Evolutionary conservation across 1,140 invertebrate genomes (phyloP).

Genomic region (Myzus persicae): DNA sequence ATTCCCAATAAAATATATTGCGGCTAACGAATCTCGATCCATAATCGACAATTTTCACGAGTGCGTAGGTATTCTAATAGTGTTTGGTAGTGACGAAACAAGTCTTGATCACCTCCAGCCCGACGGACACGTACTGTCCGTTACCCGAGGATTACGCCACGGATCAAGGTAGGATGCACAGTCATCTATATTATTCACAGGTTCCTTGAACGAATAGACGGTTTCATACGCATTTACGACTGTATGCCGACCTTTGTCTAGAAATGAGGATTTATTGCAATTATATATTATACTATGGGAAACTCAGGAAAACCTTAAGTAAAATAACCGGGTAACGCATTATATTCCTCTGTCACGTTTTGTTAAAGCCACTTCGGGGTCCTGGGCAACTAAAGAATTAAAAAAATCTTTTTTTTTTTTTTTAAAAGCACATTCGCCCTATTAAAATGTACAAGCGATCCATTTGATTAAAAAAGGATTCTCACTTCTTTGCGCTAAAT

Average conservation of each 20-base stretch:
- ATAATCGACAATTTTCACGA: not conserved
- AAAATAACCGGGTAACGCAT: not conserved
- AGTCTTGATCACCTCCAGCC: not conserved
- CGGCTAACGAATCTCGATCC: not conserved
- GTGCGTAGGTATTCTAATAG: not conserved
- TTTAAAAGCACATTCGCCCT: no score
- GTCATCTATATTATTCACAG: not conserved
- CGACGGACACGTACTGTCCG: not conserved
- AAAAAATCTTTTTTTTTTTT: no score
- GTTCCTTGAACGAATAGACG: not conserved
- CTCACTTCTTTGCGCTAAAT: no score
- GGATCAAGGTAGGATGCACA: not conserved
- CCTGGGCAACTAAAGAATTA: no score
- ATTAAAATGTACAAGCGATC: no score
- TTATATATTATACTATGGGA: not conserved
- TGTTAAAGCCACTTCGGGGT: no score
- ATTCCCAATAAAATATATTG: not conserved
- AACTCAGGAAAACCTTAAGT: not conserved
- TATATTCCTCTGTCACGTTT: no score
- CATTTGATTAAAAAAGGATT: no score
- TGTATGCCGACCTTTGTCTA: not conserved
- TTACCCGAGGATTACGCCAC: not conserved
- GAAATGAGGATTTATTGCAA: not conserved
- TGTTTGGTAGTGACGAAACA: not conserved
- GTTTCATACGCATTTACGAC: not conserved